Percentiles rank a stretch among this genome's conserved stretches.
Conservation (phyloP, 2,113 vertebrate genomes). For the Mesitornis unicolor region DNA sequence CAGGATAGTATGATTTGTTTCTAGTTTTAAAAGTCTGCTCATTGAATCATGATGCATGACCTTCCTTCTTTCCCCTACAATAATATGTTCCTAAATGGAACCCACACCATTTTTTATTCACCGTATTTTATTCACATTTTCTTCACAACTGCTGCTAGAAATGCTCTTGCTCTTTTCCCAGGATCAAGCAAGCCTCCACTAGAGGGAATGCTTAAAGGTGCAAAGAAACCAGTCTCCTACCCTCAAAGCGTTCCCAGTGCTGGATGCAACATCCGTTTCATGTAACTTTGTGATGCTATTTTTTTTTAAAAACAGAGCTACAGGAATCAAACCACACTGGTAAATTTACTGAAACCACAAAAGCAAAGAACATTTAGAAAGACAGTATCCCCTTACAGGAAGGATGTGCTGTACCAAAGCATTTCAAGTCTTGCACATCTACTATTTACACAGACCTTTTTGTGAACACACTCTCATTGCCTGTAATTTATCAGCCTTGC, state of each 20-base stretch:
- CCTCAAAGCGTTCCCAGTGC: neutral
- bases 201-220: neutral
- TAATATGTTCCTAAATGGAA: neutral
- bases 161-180: neutral
- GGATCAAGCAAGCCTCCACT: neutral
- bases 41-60: neutral
- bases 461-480: constrained; percentile 18
- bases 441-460: constrained; percentile 55
- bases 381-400: neutral
- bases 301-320: neutral
- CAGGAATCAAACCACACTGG: neutral
- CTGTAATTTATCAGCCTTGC: constrained; percentile 61
- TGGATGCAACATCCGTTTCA: neutral
- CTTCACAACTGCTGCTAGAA: neutral
- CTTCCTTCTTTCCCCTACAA: neutral
- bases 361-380: neutral
- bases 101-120: neutral
- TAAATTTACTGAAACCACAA: neutral
- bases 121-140: neutral
- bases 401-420: neutral
- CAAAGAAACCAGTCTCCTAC: neutral
- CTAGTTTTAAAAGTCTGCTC: neutral
- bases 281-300: neutral
- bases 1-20: neutral
- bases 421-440: neutral